Percentiles rank a stretch among this genome's conserved stretches.
phyloP scores from a whole-genome alignment of 2,888 invertebrate species.

The Baronia brevicornis region DNA sequence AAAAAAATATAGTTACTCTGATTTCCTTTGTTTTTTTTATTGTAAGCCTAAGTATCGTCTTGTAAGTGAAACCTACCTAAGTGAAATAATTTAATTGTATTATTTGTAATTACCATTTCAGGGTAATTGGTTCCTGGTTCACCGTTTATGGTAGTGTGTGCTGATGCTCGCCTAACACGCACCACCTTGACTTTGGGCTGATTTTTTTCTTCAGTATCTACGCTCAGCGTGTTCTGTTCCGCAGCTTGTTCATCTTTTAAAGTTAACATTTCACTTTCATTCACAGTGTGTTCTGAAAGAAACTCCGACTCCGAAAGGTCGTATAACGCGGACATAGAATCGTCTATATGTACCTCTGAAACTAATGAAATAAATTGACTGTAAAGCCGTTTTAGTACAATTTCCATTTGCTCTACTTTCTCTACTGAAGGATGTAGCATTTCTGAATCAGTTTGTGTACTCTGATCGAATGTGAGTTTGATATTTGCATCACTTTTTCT shows the following conservation, averaged over 20 bases:
- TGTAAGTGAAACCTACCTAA: not conserved
- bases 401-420: slow-evolving; percentile 36
- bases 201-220: not conserved
- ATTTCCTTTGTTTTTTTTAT: no score
- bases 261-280: slow-evolving; percentile 6
- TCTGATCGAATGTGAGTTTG: slow-evolving; percentile 34
- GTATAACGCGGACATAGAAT: slow-evolving; percentile 14
- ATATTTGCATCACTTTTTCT: slow-evolving; percentile 14
- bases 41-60: no score
- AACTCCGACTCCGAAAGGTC: slow-evolving; percentile 13
- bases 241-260: slow-evolving; percentile 13
- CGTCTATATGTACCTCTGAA: slow-evolving; percentile 20
- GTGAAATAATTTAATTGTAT: not conserved
- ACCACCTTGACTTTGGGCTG: slow-evolving; percentile 22
- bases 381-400: slow-evolving; percentile 30
- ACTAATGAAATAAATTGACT: slow-evolving; percentile 29
- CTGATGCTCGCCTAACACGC: slow-evolving; percentile 43
- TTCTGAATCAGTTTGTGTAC: slow-evolving; percentile 37
- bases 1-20: no score
- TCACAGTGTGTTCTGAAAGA: not conserved
- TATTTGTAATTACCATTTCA: slow-evolving; percentile 32
- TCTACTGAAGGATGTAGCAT: slow-evolving; percentile 19
- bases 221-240: slow-evolving; percentile 17
- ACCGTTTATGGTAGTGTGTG: slow-evolving; percentile 42
- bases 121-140: slow-evolving; percentile 20